Base-by-base conservation (phyloP, 1,140 invertebrate species). In the Globodera ellingtonae region DNA sequence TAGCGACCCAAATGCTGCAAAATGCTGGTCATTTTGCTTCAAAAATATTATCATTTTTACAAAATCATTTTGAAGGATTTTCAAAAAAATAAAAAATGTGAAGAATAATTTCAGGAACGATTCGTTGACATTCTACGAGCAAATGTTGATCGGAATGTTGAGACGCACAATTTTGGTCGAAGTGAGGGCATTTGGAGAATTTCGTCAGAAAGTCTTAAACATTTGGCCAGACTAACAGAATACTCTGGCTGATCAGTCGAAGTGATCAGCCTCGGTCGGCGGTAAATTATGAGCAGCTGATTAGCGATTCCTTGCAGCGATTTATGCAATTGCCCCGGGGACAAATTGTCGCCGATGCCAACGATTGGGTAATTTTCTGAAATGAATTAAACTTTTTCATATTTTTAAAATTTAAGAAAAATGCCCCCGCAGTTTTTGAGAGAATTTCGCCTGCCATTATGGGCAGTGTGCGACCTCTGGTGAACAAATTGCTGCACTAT, bases 401-500 rank as follows among this genome's bases (percentile, higher is more conserved):
- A 62, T 18, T 6, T 62, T 9, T 10, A 52, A 52, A 52, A 62
- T 18, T 70, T 47, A 15, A 70, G 67, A 44, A 47, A 47, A 44
- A 35, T 6, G 67, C 35, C 21, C 21, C 24, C 21, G 2, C 6
- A 5, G 67, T 70, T 47, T 70, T 70, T 47, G 67, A 70, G 18
- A 9, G 35, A 44, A 47, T 70, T 70, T 70, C 67, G 35, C 35
- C 67, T 8, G 67, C 67, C 6, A 70, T 70, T 47, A 18, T 70
- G 7, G n/a, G n/a, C 24, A 47, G 46, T 35, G 67, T 70, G 21
- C 24, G 46, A 6, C 46, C 1, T 6, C 7, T 70, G 46, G n/a
- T 70, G 67, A 35, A 47, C 35, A 70, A 70, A 47, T 10, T 70
- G 67, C 67, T 15, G n/a, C 67, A 70, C 67, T 47, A 70, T 47